Percentiles rank a stretch among this genome's conserved stretches.
These are phyloP conservation scores for Heteromurus nitidus DNA, from an alignment of 2,888 invertebrate species.

Conservation along the genomic window DNA sequence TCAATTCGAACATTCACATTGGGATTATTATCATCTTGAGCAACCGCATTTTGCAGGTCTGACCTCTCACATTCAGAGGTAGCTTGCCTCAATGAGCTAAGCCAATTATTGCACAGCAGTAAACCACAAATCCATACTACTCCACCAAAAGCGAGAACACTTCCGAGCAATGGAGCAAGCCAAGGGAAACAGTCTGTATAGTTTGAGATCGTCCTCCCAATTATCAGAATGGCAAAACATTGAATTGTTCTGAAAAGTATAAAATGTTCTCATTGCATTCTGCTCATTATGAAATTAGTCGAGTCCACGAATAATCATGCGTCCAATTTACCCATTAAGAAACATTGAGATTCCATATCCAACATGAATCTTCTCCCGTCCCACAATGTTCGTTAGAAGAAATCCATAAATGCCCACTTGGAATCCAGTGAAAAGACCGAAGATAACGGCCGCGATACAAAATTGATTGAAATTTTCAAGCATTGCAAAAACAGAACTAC, in stretches of 20 bases:
- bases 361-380: slow-evolving; percentile 47
- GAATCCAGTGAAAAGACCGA: slow-evolving; percentile 52
- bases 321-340: slow-evolving; percentile 55
- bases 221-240: slow-evolving; percentile 20
- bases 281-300: background rate
- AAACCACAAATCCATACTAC: slow-evolving; percentile 10
- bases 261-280: background rate
- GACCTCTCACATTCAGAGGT: no score
- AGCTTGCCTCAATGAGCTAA: no score
- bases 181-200: slow-evolving; percentile 18
- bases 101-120: background rate
- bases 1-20: no score
- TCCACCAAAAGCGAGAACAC: slow-evolving; percentile 22
- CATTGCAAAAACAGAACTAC: slow-evolving; percentile 31
- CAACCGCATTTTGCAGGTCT: no score
- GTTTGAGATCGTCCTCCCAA: slow-evolving; percentile 12
- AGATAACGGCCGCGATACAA: slow-evolving; percentile 19
- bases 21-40: no score
- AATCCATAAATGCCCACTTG: slow-evolving; percentile 62
- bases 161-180: slow-evolving; percentile 37
- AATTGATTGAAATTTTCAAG: background rate
- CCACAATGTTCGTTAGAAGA: slow-evolving; percentile 60
- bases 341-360: slow-evolving; percentile 65
- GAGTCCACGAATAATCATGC: background rate
- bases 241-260: slow-evolving; percentile 30